These are phyloP conservation scores for Theocolax elegans DNA, from an alignment of 1,140 invertebrate species.

Conservation along the genomic window DNA sequence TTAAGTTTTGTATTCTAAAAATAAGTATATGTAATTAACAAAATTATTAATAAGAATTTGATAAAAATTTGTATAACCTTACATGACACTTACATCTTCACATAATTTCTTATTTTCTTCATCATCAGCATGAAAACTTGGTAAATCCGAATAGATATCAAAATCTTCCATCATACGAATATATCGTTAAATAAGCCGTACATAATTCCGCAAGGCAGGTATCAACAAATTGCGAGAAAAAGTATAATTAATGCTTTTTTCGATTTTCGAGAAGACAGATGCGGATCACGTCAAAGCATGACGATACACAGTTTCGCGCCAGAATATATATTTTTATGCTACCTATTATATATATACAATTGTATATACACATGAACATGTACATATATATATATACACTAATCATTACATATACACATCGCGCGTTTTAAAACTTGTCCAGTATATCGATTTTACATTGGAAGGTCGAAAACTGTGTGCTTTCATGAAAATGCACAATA, in stretches of 20 bases:
- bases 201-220: slow-evolving; percentile 26
- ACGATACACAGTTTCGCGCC: slow-evolving; percentile 82
- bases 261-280: not conserved
- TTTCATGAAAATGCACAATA: no score
- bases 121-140: slow-evolving; percentile 38
- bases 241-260: no score
- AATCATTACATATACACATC: no score
- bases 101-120: slow-evolving; percentile 41
- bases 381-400: no score
- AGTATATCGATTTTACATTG: no score
- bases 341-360: no score
- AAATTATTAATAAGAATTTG: not conserved
- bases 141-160: slow-evolving; percentile 60
- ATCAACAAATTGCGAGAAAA: not conserved
- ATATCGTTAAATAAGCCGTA: not conserved
- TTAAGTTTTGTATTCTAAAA: not conserved
- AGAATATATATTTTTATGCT: slow-evolving; percentile 68
- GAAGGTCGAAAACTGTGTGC: no score
- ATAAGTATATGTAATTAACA: not conserved
- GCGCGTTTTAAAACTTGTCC: no score
- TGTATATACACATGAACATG: no score
- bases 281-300: slow-evolving; percentile 77
- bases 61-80: not conserved
- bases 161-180: slow-evolving; percentile 55
- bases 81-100: not conserved